phyloP scores from a whole-genome alignment of 2,113 vertebrate species.

The Alces alces region DNA sequence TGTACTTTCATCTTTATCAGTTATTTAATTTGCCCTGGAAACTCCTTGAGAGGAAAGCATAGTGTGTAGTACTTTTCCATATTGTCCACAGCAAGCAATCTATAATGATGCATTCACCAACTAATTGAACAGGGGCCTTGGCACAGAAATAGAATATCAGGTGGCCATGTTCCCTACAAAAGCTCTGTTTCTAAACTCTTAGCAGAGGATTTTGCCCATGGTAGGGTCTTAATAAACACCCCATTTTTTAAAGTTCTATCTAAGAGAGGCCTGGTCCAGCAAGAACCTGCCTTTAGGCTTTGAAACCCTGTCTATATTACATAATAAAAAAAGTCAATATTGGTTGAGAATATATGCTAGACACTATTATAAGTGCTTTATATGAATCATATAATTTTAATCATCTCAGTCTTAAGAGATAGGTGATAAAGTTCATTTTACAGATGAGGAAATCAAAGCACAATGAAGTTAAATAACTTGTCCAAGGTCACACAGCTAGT shows the following conservation, averaged over 20 bases:
- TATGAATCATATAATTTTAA: neutral
- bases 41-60: neutral
- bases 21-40: conserved; percentile 14
- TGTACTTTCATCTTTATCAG: neutral
- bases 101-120: neutral
- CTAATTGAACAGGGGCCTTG: neutral
- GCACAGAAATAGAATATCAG: neutral
- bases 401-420: neutral
- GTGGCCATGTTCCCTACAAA: neutral
- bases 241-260: neutral
- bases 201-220: neutral
- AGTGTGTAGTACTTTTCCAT: neutral
- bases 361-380: neutral
- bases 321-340: neutral
- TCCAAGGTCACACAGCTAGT: neutral
- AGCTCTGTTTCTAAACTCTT: neutral
- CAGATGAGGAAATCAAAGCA: neutral
- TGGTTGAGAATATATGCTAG: neutral
- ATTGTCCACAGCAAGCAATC: neutral
- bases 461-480: neutral
- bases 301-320: neutral
- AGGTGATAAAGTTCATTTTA: neutral
- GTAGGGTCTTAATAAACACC: neutral
- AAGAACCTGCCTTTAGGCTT: neutral
- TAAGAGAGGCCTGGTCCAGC: neutral